Evolutionary conservation across 2,888 invertebrate species (phyloP).

Genomic region (Lampropteryx suffumata): DNA sequence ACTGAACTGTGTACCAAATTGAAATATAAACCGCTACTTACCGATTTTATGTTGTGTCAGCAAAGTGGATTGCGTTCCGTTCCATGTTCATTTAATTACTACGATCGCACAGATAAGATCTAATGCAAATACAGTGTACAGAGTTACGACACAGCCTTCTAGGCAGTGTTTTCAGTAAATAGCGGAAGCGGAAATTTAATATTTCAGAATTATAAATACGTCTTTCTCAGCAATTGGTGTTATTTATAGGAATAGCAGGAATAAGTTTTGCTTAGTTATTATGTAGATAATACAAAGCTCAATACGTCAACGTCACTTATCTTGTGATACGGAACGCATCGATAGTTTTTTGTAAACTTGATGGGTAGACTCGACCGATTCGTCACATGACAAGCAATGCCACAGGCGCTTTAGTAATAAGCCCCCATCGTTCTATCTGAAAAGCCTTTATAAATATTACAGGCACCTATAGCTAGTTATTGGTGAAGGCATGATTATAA

Average conservation of each 20-base stretch:
- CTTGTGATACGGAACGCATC: no score
- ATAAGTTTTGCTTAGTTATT: no score
- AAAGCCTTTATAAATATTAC: slow-evolving; percentile 18
- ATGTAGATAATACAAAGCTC: no score
- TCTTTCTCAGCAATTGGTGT: neutral
- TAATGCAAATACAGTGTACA: slow-evolving; percentile 7
- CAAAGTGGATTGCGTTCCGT: slow-evolving; percentile 8
- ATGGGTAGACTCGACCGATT: no score
- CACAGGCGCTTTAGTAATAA: slow-evolving; percentile 10
- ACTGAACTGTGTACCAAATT: slow-evolving; percentile 1
- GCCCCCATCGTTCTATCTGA: slow-evolving; percentile 14
- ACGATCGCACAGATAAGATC: slow-evolving; percentile 15
- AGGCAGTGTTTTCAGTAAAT: neutral
- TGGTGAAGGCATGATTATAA: slow-evolving; percentile 43
- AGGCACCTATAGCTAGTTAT: neutral
- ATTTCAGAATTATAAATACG: no score
- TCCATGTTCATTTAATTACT: slow-evolving; percentile 18
- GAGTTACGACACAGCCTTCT: slow-evolving; percentile 9
- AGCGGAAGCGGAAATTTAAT: neutral
- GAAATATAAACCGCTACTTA: slow-evolving; percentile 9
- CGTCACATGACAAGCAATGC: no score
- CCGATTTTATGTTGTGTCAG: slow-evolving; percentile 9
- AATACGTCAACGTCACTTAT: no score
- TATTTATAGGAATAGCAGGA: no score
- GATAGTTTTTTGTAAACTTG: neutral